Conservation (phyloP, 2,888 invertebrate genomes). For the Euclidia mi region DNA sequence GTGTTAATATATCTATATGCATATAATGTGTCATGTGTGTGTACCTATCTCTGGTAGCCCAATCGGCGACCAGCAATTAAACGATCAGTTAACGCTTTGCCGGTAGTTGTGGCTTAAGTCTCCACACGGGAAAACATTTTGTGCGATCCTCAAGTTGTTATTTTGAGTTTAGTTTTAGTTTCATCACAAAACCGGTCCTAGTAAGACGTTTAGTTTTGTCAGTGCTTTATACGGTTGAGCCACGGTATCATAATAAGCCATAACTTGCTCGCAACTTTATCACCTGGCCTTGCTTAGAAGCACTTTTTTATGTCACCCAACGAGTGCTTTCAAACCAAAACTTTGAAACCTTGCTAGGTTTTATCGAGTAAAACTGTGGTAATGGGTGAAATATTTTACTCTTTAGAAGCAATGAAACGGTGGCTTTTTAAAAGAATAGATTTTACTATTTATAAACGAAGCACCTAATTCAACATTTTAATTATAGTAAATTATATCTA, state of each 20-base stretch:
- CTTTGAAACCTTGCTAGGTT: slow-evolving; percentile 3
- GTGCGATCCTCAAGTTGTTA: no score
- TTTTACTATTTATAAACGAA: no score
- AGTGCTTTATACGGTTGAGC: slow-evolving; percentile 30
- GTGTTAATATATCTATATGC: no score
- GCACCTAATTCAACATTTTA: no score
- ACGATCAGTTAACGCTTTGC: no score
- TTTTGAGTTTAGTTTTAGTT: neutral
- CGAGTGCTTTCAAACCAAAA: slow-evolving; percentile 7
- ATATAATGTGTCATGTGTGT: no score
- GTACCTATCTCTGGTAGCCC: no score
- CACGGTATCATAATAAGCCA: slow-evolving; percentile 28
- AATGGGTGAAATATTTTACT: slow-evolving; percentile 3
- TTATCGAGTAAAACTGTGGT: neutral
- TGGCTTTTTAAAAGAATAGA: neutral
- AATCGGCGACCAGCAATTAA: no score
- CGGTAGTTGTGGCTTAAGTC: no score
- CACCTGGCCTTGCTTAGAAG: slow-evolving; percentile 15
- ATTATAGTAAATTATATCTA: no score
- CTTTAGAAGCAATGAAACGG: neutral
- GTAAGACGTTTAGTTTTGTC: slow-evolving; percentile 11
- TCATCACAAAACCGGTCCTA: neutral
- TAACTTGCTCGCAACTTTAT: slow-evolving; percentile 42
- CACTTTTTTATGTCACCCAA: slow-evolving; percentile 13
- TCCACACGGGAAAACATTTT: no score